Evolutionary conservation across 2,888 invertebrate genomes (phyloP), one percentile per base, ranked within the genome.

Genomic region (Apamea epomidion): DNA sequence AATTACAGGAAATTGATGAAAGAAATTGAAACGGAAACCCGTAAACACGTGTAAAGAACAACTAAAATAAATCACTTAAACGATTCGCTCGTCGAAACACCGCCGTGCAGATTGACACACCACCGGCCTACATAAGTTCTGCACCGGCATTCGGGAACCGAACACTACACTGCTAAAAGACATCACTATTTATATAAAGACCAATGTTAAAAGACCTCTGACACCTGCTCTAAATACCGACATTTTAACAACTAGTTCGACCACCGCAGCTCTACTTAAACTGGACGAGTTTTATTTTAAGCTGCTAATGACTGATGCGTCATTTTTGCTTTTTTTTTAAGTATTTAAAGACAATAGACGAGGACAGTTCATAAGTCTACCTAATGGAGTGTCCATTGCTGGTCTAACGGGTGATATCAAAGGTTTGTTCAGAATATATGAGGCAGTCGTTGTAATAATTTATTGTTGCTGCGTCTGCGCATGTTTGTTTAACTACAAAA

Each of bases 91-190:
- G 82, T 85, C 85, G 86, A 81, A 90, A 88, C 88, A 83, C 69
- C 81, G 84, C 81, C 90, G 87, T 90, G 93, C 88, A 89, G 96
- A 96, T 94, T 94, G 96, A 96, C 95, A 93, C 87, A 92, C 89
- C 92, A 91, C 88, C 94, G 95, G 89, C 93, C 95, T 93, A 95
- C 95, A 94, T 95, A 94, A 93, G 92, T 92, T 92, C 90, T 92
- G 93, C 94, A 94, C 93, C 92, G 95, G 96, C 92, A 96, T 96
- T 95, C 95, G 94, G 95, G 95, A 95, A 94, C 95, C 93, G 91
- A 94, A 93, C 92, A 92, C 91, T 90, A 90, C 90, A 83, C 91
- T 91, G 95, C 91, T 94, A 95, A 95, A 94, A 95, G 96, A 96
- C 95, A 94, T 91, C 92, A 93, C 95, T 96, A 96, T 96, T 95